These are phyloP conservation scores for Leptestheria dahalacensis DNA, from an alignment of 1,140 invertebrate species.

Conservation along the genomic window DNA sequence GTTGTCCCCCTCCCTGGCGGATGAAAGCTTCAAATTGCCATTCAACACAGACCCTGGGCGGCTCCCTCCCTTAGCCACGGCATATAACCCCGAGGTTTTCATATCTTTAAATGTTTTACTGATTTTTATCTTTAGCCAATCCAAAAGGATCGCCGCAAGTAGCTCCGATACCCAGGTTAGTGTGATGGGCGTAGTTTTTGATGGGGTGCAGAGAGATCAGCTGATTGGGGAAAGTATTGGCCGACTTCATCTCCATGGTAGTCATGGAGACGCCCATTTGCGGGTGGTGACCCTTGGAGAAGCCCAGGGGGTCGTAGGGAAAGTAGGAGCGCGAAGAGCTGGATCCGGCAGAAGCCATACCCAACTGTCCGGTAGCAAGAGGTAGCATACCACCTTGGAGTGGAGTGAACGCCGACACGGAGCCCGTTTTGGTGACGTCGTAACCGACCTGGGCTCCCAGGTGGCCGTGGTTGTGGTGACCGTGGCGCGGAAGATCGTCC, in stretches of 20 bases:
- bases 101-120: background rate
- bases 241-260: slow-evolving; percentile 32
- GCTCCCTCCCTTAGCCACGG: too few relatives aligned
- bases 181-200: slow-evolving; percentile 87
- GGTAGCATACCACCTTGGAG: slow-evolving; percentile 54
- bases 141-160: slow-evolving; percentile 9
- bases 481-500: slow-evolving; percentile 23
- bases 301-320: slow-evolving; percentile 77
- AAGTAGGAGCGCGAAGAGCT: slow-evolving; percentile 62
- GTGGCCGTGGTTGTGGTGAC: slow-evolving; percentile 21
- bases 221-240: slow-evolving; percentile 60
- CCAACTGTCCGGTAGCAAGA: slow-evolving; percentile 24
- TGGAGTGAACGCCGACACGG: slow-evolving; percentile 76
- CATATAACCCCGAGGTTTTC: too few relatives aligned
- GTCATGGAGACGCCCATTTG: slow-evolving; percentile 20
- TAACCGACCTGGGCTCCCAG: slow-evolving; percentile 27
- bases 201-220: slow-evolving; percentile 92
- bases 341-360: slow-evolving; percentile 33
- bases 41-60: too few relatives aligned
- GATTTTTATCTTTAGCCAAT: slow-evolving; percentile 12
- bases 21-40: too few relatives aligned
- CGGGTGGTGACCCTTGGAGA: slow-evolving; percentile 36
- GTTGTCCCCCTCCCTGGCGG: too few relatives aligned
- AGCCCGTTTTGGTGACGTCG: slow-evolving; percentile 29
- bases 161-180: slow-evolving; percentile 24